Conservation (phyloP, 2,797 vertebrate species). For the Chaetodon trifasciatus region DNA sequence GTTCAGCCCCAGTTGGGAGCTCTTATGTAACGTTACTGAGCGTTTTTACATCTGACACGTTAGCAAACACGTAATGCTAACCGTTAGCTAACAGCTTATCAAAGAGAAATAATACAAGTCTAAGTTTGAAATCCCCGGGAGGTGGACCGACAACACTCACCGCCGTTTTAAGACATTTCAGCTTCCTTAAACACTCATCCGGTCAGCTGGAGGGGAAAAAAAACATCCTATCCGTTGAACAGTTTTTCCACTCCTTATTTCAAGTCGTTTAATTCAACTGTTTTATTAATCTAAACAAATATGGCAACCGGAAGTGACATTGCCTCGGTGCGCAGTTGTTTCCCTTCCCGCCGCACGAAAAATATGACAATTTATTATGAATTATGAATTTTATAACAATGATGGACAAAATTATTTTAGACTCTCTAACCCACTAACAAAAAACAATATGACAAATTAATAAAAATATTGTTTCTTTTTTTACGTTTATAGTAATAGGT, state of each 20-base stretch:
- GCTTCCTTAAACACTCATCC: not conserved
- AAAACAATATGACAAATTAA: no score
- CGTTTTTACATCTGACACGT: no score
- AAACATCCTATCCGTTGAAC: rapidly evolving
- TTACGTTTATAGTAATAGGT: no score
- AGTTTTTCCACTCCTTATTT: rapidly evolving
- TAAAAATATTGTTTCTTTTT: not conserved
- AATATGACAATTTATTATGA: not conserved
- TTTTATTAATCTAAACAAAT: not conserved
- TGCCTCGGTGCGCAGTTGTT: rapidly evolving
- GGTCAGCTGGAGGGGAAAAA: rapidly evolving
- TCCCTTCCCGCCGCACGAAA: not conserved
- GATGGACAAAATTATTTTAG: no score
- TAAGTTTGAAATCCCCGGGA: not conserved
- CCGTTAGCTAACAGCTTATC: not conserved
- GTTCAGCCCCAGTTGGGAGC: not conserved
- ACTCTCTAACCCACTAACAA: no score
- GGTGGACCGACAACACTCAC: slow-evolving; percentile 1
- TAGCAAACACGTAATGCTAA: not conserved
- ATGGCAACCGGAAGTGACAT: slow-evolving; percentile 21
- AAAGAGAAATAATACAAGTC: not conserved
- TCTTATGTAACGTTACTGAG: rapidly evolving
- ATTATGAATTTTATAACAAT: not conserved
- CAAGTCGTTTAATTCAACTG: no score
- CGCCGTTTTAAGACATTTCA: not conserved